Percentiles rank a stretch among this genome's conserved stretches.
These are phyloP conservation scores for Regulus satrapa DNA, from an alignment of 2,113 vertebrate genomes.

Conservation along the genomic window DNA sequence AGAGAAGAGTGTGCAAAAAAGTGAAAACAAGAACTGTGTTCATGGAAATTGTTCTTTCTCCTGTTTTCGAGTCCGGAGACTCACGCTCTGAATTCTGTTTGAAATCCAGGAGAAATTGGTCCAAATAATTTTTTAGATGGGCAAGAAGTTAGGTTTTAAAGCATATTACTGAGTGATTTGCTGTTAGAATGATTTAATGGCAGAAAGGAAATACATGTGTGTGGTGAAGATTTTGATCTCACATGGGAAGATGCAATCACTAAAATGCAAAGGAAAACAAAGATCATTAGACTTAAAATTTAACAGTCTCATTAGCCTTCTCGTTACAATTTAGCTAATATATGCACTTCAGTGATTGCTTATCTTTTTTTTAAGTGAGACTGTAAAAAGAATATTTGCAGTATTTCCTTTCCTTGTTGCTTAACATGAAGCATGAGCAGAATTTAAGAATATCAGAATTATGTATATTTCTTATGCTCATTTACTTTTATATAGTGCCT, in stretches of 20 bases:
- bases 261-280: not conserved
- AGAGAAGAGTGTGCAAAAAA: not conserved
- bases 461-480: not conserved
- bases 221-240: not conserved
- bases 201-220: not conserved
- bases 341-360: conserved; percentile 46
- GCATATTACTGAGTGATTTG: not conserved
- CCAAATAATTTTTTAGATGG: not conserved
- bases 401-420: not conserved
- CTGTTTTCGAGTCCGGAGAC: not conserved
- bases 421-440: conserved; percentile 4
- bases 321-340: conserved; percentile 54
- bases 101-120: not conserved
- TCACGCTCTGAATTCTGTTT: not conserved
- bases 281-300: conserved; percentile 56
- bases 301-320: conserved; percentile 59
- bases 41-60: too few species aligned
- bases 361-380: conserved; percentile 31
- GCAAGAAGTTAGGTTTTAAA: not conserved
- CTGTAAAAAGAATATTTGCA: conserved; percentile 34
- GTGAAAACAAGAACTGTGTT: not conserved
- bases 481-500: conserved; percentile 39
- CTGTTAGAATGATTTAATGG: not conserved
- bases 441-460: conserved; percentile 25
- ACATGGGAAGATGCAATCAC: not conserved